Conservation (phyloP, 2,797 vertebrate genomes). For the Rhinatrema bivittatum region DNA sequence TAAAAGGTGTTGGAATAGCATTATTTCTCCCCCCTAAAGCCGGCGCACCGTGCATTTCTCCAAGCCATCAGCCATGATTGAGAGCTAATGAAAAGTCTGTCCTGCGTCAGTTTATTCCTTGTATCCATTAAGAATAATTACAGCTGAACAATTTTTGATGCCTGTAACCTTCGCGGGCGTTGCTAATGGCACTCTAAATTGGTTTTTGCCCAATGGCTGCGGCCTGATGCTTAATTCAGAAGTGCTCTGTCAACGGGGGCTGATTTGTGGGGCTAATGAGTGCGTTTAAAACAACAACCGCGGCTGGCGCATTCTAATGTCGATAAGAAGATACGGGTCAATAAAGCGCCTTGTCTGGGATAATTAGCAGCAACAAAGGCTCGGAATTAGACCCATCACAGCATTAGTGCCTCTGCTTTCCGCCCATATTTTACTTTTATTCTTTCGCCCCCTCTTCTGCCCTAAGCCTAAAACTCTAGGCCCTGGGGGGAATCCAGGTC, state of each 20-base stretch:
- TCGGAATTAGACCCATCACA: constrained; percentile 68
- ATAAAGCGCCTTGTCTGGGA: constrained; percentile 98
- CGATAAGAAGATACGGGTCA: constrained; percentile 93
- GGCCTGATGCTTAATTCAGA: constrained; percentile 98
- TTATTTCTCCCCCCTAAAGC: constrained; percentile 87
- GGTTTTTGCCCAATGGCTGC: constrained; percentile 98
- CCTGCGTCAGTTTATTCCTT: constrained; percentile 96
- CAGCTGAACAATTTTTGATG: constrained; percentile 98
- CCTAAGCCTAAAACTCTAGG: too few species aligned
- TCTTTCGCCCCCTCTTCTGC: too few species aligned
- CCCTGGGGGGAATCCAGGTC: too few species aligned
- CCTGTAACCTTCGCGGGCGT: constrained; percentile 99
- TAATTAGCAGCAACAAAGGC: constrained; percentile 94
- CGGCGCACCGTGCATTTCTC: constrained; percentile 87
- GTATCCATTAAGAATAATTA: constrained; percentile 99
- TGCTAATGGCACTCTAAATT: constrained; percentile 99
- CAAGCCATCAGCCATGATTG: constrained; percentile 94
- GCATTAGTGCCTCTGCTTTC: constrained; percentile 45
- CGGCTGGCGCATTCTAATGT: constrained; percentile 98
- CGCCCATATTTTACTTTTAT: too few species aligned
- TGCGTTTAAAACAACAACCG: constrained; percentile 99
- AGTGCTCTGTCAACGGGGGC: constrained; percentile 99
- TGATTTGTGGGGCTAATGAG: constrained; percentile 99
- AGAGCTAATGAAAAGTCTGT: constrained; percentile 99
- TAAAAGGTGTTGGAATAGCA: constrained; percentile 76